Evolutionary conservation across 2,888 invertebrate species (phyloP), one percentile per base, ranked within the genome.

Genomic region (Drosophila paranaensis): DNA sequence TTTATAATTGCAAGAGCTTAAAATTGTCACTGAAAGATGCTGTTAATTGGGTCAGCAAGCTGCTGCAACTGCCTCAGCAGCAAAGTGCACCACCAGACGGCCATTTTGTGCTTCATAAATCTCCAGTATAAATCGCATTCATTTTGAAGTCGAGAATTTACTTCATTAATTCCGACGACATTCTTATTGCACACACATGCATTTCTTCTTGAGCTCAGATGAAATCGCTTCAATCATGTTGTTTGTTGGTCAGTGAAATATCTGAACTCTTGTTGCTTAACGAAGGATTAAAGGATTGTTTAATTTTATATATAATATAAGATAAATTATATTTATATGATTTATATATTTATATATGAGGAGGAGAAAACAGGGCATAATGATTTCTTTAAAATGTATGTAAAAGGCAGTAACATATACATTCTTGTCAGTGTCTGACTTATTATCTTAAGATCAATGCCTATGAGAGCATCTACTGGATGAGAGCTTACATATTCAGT

Each of bases 1-100:
- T 70, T 68, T 70, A 53, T 82, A 71, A 88, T 72, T 74, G 72
- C 69, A 45, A 56, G 55, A 63, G 62, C 85, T 77, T 78, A 48
- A 72, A 66, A 42, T 69, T 71, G 87, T 53, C 77, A 66, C 42
- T 57, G 53, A 40, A 64, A 76, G 64, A 60, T 55, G 57, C 48
- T 53, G 63, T 51, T 58, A 69, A 77, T 61, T 71, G 69, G 55
- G 50, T 71, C 71, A 70, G 56, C 50, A 33, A 42, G 25, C 60
- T 53, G 79, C 40, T 51, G 58, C 25, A 60, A 45, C 20, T 3
- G 37, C 43, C 2, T 1, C 20, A 20, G 2, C 20, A 2, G 20
- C 20, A 20, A 20, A 20, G 27, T 3, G 37, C 43, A 53, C 9
- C 33, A 10, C 11, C 16, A 14, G 35, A 27, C 46, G 25, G 13